Evolutionary conservation across 2,888 invertebrate genomes (phyloP).

Genomic region (Melikaiella ostensackeni): DNA sequence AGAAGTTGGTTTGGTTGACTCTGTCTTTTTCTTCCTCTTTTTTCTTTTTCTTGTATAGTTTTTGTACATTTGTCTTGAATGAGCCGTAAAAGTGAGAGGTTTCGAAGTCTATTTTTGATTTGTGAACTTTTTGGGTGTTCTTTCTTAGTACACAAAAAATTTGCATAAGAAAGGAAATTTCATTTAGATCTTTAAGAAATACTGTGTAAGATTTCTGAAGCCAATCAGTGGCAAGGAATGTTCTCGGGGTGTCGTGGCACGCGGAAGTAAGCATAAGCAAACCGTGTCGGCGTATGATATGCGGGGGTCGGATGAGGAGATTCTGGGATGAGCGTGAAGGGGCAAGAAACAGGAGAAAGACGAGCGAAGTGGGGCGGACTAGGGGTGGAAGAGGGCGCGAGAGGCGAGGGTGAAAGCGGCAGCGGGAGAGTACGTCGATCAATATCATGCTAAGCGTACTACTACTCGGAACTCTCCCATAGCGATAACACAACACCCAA

Average conservation of each 20-base stretch:
- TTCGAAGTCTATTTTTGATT: no score
- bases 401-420: slow-evolving; percentile 52
- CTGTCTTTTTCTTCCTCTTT: no score
- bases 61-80: no score
- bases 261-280: slow-evolving; percentile 41
- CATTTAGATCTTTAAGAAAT: no score
- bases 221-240: slow-evolving; percentile 35
- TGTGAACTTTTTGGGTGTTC: no score
- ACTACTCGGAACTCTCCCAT: slow-evolving; percentile 58
- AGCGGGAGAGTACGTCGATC: slow-evolving; percentile 66
- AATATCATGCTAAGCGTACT: slow-evolving; percentile 72
- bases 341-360: slow-evolving; percentile 25
- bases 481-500: slow-evolving; percentile 4
- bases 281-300: slow-evolving; percentile 29
- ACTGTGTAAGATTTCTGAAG: not conserved
- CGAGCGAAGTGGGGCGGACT: slow-evolving; percentile 37
- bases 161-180: no score
- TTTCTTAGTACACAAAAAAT: no score
- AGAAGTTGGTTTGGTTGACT: no score
- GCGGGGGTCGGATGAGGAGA: slow-evolving; percentile 24
- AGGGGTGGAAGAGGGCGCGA: slow-evolving; percentile 41
- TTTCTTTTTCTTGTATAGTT: no score
- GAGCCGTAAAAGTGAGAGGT: no score
- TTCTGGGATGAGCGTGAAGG: slow-evolving; percentile 27
- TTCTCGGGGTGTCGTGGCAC: slow-evolving; percentile 16